Evolutionary conservation across 2,113 vertebrate genomes (phyloP).

Genomic region (Sinocyclocheilus maitianheensis): DNA sequence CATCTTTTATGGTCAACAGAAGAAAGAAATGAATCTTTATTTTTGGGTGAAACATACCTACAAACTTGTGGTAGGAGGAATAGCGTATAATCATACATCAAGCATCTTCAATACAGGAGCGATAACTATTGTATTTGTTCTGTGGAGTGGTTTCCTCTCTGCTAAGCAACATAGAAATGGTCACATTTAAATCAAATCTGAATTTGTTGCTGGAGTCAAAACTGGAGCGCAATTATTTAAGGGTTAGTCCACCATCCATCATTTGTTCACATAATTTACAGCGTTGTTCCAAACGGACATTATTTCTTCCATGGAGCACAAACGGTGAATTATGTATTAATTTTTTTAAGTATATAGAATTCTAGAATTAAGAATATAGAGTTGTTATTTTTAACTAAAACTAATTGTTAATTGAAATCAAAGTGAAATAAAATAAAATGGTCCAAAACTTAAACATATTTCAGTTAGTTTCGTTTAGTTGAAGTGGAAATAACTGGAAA

Average conservation of each 20-base stretch:
- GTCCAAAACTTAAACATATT: background rate
- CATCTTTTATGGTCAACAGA: background rate
- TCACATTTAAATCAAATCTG: background rate
- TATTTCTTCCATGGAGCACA: background rate
- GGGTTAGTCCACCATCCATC: background rate
- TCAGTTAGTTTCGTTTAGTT: background rate
- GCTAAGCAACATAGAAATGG: conserved; percentile 19
- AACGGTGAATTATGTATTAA: background rate
- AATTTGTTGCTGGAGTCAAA: background rate
- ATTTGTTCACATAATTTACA: background rate
- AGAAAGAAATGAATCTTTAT: background rate
- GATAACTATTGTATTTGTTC: background rate
- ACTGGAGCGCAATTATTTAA: background rate
- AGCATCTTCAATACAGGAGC: background rate
- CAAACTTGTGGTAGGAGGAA: background rate
- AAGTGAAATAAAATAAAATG: background rate
- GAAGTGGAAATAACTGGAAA: background rate
- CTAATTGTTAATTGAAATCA: background rate
- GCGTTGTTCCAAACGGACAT: background rate
- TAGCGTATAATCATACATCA: background rate
- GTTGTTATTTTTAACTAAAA: no score
- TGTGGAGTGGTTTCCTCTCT: background rate
- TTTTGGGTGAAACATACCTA: background rate
- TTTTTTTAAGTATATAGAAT: background rate
- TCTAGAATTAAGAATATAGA: background rate